Evolutionary conservation across 1,140 invertebrate genomes (phyloP).

Genomic region (Halyomorpha halys): DNA sequence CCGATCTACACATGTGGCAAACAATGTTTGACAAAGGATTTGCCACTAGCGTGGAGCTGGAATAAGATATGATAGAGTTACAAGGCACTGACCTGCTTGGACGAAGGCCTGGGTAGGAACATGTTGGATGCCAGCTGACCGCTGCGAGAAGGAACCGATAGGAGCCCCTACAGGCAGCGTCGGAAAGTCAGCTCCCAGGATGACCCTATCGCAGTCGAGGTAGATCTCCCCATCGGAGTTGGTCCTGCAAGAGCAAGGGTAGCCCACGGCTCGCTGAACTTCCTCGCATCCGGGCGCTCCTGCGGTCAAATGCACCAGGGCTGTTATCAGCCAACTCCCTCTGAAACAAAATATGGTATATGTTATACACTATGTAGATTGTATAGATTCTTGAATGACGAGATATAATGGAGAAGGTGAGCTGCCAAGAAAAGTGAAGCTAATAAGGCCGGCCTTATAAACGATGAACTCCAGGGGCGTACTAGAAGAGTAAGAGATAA

Average conservation of each 20-base stretch:
- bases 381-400: too few relatives aligned
- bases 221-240: constrained; percentile 25
- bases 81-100: constrained; percentile 33
- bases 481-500: too few relatives aligned
- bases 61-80: too few relatives aligned
- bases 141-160: constrained; percentile 63
- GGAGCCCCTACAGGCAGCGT: constrained; percentile 60
- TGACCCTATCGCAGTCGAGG: constrained; percentile 70
- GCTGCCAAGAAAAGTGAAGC: too few relatives aligned
- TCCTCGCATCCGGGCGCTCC: constrained; percentile 26
- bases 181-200: constrained; percentile 66
- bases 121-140: constrained; percentile 63
- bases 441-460: too few relatives aligned
- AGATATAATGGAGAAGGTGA: too few relatives aligned
- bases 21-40: too few relatives aligned
- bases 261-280: constrained; percentile 27
- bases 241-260: constrained; percentile 30
- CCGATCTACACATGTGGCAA: too few relatives aligned
- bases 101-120: constrained; percentile 55
- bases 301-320: background rate
- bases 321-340: background rate
- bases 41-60: too few relatives aligned
- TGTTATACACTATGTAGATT: too few relatives aligned
- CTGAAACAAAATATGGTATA: too few relatives aligned
- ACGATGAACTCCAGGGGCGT: too few relatives aligned